These are phyloP conservation scores for Mastomys coucha DNA, from an alignment of 2,113 vertebrate species.

Conservation along the genomic window DNA sequence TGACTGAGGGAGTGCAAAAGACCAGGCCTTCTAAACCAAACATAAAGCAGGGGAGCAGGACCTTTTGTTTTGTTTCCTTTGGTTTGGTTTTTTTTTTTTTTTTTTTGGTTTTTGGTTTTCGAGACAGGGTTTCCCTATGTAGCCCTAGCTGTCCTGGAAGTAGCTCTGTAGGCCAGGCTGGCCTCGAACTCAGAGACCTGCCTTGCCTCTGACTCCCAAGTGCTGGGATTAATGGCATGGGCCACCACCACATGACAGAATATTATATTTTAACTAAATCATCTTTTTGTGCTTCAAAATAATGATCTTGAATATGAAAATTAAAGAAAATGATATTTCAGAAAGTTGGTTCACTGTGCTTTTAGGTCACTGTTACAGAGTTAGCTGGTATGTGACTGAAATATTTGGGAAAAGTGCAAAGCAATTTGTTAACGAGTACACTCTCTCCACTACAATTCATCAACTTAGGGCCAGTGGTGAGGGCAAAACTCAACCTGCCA, in stretches of 20 bases:
- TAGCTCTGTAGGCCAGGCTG: not conserved
- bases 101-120: not conserved
- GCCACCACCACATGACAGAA: not conserved
- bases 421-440: conserved; percentile 16
- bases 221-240: not conserved
- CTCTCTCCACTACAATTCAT: conserved; percentile 51
- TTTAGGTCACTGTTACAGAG: conserved; percentile 65
- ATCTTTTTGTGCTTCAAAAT: conserved; percentile 63
- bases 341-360: conserved; percentile 48
- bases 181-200: not conserved
- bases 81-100: too few relatives aligned
- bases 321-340: not conserved
- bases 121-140: not conserved
- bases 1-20: not conserved
- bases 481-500: not conserved
- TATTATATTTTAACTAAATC: not conserved
- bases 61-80: too few relatives aligned
- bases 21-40: conserved; percentile 11
- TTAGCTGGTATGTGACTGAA: not conserved
- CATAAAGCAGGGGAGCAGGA: not conserved
- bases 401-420: conserved; percentile 38
- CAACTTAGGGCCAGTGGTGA: not conserved
- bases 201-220: not conserved
- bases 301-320: conserved; percentile 50
- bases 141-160: not conserved